A percentile compares a stretch with the other conserved stretches of the same genome.
These are phyloP conservation scores for Arizona elegans DNA, from an alignment of 2,113 vertebrate species.

Conservation along the genomic window DNA sequence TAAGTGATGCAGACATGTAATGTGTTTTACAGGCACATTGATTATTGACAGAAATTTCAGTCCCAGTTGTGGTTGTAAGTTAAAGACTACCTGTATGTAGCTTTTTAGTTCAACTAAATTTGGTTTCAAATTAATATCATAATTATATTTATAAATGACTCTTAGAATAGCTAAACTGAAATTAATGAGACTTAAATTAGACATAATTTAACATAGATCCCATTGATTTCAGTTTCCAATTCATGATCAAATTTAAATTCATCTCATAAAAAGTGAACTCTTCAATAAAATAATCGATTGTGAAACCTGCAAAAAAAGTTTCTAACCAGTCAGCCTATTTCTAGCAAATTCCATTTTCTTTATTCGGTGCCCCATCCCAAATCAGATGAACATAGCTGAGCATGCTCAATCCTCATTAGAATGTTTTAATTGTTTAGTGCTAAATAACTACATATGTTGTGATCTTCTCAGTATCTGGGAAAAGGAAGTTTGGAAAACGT, in stretches of 20 bases:
- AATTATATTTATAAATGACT: not conserved
- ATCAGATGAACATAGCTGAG: not conserved
- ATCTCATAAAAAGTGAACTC: not conserved
- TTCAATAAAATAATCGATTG: not conserved
- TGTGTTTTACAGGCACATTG: not conserved
- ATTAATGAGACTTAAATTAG: not conserved
- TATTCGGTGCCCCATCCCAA: not conserved
- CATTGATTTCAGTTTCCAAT: not conserved
- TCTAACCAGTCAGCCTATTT: not conserved
- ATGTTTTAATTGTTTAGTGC: not conserved
- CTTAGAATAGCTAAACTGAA: not conserved
- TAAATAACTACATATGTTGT: not conserved
- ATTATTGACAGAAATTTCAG: not conserved
- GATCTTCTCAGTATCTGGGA: not conserved
- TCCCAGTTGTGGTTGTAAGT: not conserved
- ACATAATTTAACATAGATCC: not conserved
- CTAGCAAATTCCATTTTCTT: not conserved
- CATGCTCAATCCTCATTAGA: not conserved
- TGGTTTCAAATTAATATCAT: not conserved
- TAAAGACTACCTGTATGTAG: not conserved
- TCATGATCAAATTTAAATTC: not conserved
- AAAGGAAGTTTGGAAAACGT: not conserved
- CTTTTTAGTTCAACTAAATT: not conserved
- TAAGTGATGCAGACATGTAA: not conserved
- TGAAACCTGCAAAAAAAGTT: not conserved